These are phyloP conservation scores for Enteromius anoplus DNA, from an alignment of 2,797 vertebrate species.

Conservation along the genomic window DNA sequence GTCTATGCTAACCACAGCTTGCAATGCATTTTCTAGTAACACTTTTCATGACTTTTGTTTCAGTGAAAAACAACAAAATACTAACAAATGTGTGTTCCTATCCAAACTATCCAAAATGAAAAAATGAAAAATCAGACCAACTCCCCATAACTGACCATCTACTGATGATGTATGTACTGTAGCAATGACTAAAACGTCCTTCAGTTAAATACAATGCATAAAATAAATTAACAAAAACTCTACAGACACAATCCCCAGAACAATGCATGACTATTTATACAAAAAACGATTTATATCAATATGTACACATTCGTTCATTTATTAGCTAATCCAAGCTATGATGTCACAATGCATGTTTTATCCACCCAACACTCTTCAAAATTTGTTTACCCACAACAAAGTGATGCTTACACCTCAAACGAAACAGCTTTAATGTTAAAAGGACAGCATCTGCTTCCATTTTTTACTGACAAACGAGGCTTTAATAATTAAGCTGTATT, in stretches of 20 bases:
- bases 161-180: no score
- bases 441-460: constrained; percentile 14
- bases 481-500: constrained; percentile 9
- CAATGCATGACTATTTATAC: not conserved
- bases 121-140: no score
- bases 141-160: no score
- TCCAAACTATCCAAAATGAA: no score
- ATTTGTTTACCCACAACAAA: not conserved
- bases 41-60: no score
- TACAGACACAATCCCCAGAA: not conserved
- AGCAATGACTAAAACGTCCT: not conserved
- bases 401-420: not conserved
- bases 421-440: not conserved
- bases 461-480: constrained; percentile 9
- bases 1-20: not conserved
- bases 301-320: not conserved
- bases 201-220: no score
- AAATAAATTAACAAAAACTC: no score
- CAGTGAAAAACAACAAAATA: no score
- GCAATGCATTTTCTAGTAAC: no score
- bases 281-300: not conserved
- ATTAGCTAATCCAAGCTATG: not conserved
- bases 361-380: not conserved
- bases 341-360: not conserved
- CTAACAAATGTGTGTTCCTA: no score